Evolutionary conservation across 2,888 invertebrate genomes (phyloP).

Genomic region (Macaria liturata): DNA sequence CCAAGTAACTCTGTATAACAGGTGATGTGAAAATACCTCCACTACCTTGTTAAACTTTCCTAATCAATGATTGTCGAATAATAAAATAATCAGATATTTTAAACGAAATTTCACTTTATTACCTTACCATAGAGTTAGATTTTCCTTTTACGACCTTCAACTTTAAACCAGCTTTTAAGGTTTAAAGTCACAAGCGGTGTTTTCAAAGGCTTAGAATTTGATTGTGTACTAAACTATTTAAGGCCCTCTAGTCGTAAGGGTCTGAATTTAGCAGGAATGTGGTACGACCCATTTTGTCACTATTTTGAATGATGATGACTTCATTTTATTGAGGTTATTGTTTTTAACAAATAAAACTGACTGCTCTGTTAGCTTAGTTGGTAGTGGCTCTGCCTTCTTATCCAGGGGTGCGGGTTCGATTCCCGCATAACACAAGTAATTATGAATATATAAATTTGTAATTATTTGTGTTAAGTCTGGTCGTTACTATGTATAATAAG

Average conservation of each 20-base stretch:
- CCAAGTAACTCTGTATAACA: too few species aligned
- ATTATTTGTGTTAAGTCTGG: too few species aligned
- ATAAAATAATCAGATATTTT: slow-evolving; percentile 26
- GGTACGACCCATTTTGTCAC: background rate
- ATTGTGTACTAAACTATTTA: slow-evolving; percentile 28
- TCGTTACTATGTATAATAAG: too few species aligned
- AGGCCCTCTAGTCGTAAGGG: slow-evolving; percentile 19
- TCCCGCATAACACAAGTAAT: too few species aligned
- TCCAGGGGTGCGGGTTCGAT: too few species aligned
- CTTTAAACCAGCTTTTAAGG: background rate
- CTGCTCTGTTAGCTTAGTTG: too few species aligned
- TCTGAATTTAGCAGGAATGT: slow-evolving; percentile 31
- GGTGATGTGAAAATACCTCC: slow-evolving; percentile 42
- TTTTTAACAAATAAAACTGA: too few species aligned
- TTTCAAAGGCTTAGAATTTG: slow-evolving; percentile 30
- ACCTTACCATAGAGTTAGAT: slow-evolving; percentile 25
- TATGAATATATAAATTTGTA: too few species aligned
- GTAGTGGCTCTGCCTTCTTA: too few species aligned
- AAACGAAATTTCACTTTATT: slow-evolving; percentile 17
- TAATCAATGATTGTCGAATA: slow-evolving; percentile 42
- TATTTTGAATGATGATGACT: too few species aligned
- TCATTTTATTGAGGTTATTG: too few species aligned
- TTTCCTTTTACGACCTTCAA: slow-evolving; percentile 21
- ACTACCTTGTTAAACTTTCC: slow-evolving; percentile 49
- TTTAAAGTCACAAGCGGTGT: slow-evolving; percentile 24